Evolutionary conservation across 2,888 invertebrate genomes (phyloP).

Genomic region (Catotricha subobsoleta): DNA sequence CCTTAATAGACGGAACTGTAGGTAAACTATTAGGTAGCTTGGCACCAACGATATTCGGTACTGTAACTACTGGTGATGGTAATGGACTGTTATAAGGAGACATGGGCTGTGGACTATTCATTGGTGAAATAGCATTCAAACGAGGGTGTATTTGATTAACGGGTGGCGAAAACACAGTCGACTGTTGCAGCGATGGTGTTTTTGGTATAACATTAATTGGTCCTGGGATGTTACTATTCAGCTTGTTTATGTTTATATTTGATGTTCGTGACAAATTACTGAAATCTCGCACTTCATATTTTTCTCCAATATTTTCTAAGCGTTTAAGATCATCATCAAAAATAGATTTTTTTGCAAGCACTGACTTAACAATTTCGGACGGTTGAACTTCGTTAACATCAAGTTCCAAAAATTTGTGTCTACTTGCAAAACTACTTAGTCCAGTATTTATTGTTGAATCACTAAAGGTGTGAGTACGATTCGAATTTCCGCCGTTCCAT

Average conservation of each 20-base stretch:
- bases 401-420: conserved; percentile 59
- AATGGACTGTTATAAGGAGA: conserved; percentile 28
- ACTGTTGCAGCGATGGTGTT: neutral
- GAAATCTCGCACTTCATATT: conserved; percentile 46
- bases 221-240: neutral
- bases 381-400: conserved; percentile 71
- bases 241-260: neutral
- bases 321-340: conserved; percentile 93
- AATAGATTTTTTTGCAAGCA: conserved; percentile 80
- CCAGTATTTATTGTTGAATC: conserved; percentile 25
- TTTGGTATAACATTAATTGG: neutral
- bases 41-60: conserved; percentile 7
- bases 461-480: conserved; percentile 30
- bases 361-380: conserved; percentile 81
- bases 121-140: conserved; percentile 18
- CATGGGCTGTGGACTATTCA: conserved; percentile 30
- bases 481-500: conserved; percentile 46
- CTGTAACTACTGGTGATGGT: conserved; percentile 20
- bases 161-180: neutral
- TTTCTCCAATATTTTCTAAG: conserved; percentile 69
- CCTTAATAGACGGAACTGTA: conserved; percentile 18
- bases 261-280: conserved; percentile 11
- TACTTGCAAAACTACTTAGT: conserved; percentile 38
- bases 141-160: conserved; percentile 3
- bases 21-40: conserved; percentile 7